phyloP scores from a whole-genome alignment of 2,113 vertebrate genomes.

The Clarias magur region DNA sequence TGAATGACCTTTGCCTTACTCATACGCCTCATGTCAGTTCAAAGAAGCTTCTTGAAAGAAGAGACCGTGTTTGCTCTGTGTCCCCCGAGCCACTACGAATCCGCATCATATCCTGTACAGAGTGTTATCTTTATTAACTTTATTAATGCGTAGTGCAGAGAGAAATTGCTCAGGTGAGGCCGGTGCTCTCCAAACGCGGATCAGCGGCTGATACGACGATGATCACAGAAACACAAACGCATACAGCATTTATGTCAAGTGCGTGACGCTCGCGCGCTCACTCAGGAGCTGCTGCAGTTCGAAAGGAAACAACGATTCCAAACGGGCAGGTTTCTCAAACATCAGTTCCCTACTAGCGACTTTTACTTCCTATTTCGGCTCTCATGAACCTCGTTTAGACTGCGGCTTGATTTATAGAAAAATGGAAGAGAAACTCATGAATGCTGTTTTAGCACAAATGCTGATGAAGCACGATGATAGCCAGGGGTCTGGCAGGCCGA shows the following conservation, averaged over 20 bases:
- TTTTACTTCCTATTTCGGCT: neutral
- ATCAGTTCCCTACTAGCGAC: neutral
- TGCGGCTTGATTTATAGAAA: neutral
- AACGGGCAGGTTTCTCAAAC: neutral
- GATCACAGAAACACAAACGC: too few species aligned
- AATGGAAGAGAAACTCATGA: conserved; percentile 1
- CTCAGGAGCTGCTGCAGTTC: neutral
- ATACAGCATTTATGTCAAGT: neutral
- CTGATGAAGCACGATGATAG: neutral
- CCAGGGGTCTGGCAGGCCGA: neutral
- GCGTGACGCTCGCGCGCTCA: neutral
- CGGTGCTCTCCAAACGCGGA: neutral
- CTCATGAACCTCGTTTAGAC: neutral
- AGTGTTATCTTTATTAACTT: neutral
- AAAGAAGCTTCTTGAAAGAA: neutral
- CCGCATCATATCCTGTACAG: neutral
- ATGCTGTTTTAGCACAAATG: neutral
- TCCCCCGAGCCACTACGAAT: neutral
- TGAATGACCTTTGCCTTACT: neutral
- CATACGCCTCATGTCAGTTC: neutral
- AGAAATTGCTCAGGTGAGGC: neutral
- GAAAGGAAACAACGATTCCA: neutral
- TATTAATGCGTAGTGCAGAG: neutral
- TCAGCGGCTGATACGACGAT: too few species aligned
- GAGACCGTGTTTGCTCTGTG: neutral